These are phyloP conservation scores for Crossocerus cetratus DNA, from an alignment of 2,888 invertebrate genomes.

Conservation along the genomic window DNA sequence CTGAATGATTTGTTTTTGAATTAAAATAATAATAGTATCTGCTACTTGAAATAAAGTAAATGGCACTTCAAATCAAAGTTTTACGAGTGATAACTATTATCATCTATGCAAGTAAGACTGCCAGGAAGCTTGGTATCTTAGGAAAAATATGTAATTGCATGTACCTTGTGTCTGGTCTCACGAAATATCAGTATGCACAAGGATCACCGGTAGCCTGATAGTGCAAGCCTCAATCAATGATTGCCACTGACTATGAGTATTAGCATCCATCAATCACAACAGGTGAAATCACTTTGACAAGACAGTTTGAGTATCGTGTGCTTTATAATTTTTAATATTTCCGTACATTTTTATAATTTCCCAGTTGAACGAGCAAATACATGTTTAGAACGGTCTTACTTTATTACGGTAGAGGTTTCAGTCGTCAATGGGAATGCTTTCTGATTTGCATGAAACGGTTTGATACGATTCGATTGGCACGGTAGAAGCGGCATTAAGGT, in stretches of 20 bases:
- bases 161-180: slow-evolving; percentile 27
- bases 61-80: slow-evolving; percentile 1
- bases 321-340: too few relatives aligned
- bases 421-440: slow-evolving; percentile 15
- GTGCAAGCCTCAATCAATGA: slow-evolving; percentile 18
- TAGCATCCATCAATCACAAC: slow-evolving; percentile 43
- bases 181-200: slow-evolving; percentile 46
- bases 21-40: too few relatives aligned
- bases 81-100: neutral
- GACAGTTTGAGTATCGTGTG: neutral
- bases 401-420: slow-evolving; percentile 6
- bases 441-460: slow-evolving; percentile 44
- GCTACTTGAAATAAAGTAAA: neutral
- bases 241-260: slow-evolving; percentile 16
- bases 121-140: slow-evolving; percentile 4
- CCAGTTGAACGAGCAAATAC: neutral
- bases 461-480: slow-evolving; percentile 44
- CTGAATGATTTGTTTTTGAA: too few relatives aligned
- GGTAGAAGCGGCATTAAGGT: slow-evolving; percentile 21
- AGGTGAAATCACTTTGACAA: slow-evolving; percentile 31
- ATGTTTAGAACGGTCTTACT: neutral
- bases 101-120: neutral
- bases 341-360: slow-evolving; percentile 14
- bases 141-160: slow-evolving; percentile 24
- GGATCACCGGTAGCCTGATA: slow-evolving; percentile 40